Conservation (phyloP, 2,113 vertebrate species). For the Aythya baeri region DNA sequence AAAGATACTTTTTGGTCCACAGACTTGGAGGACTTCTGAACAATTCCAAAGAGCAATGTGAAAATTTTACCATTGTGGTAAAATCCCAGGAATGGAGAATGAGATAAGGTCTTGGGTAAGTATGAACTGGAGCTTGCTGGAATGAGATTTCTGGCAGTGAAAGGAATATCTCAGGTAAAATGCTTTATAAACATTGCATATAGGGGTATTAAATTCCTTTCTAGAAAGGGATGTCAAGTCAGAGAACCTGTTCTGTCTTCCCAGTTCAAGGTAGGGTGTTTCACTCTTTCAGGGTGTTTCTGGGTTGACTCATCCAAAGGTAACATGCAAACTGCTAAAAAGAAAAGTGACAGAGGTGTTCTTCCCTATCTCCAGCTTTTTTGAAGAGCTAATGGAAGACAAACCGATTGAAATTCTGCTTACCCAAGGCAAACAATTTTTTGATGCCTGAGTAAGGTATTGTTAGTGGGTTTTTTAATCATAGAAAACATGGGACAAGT, state of each 20-base stretch:
- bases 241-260: background rate
- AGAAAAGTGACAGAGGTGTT: background rate
- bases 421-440: background rate
- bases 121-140: background rate
- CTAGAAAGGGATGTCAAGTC: background rate
- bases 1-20: background rate
- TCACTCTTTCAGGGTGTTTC: background rate
- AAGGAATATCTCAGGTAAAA: background rate
- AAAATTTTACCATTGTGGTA: background rate
- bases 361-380: background rate
- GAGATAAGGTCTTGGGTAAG: background rate
- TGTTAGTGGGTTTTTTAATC: background rate
- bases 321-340: background rate
- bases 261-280: background rate
- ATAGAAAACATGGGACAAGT: conserved; percentile 2
- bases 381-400: background rate
- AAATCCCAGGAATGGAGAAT: background rate
- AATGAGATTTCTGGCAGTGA: background rate
- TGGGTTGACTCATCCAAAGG: background rate
- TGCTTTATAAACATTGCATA: background rate
- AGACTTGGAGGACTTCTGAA: background rate
- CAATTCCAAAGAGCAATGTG: background rate
- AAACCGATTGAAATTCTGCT: conserved; percentile 14
- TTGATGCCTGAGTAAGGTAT: background rate
- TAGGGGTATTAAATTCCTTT: background rate